Base-by-base conservation (phyloP, 2,797 vertebrate genomes). In the Artibeus jamaicensis region DNA sequence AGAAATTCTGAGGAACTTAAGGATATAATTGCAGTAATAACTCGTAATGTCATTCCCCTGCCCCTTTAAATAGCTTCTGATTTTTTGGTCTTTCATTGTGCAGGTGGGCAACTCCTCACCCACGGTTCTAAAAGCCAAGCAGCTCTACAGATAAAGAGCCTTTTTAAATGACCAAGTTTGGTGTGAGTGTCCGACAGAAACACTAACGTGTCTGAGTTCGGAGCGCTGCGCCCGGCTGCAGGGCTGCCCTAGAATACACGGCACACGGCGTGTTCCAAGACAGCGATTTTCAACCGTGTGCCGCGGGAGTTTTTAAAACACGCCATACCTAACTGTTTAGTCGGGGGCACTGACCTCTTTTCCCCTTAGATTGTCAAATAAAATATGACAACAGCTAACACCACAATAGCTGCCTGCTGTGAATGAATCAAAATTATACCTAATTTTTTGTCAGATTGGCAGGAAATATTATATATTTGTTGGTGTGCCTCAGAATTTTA, bases 71-170 rank as follows among this genome's bases (percentile, higher is more conserved):
- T 70, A 90, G 39, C 88, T 86, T 86, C 88, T 65, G 48, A 70
- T 81, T 55, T 73, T 74, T 95, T 86, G 68, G 53, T 73, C 71
- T 95, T 94, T 93, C 79, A 68, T 65, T 71, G 37, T 87, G 86
- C 32, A 83, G 48, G 39, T 68, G 44, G 59, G 93, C 24, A 79
- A 53, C 86, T 57, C 57, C 48, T 89, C 94, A 86, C n/a, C 46
- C 83, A 94, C 16, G 67, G 86, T 81, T 94, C 65, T 76, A 86
- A 96, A 94, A 89, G 86, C 46, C 76, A 95, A 59, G 95, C 62
- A 91, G 42, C 76, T 86, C 88, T 90, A 94, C 95, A 96, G 96
- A 89, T n/a, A n/a, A 87, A 95, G 86, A 21, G 5, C n/a, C 70
- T 86, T 87, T 93, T 76, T 14, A 93, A 95, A 94, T 76, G 50